A percentile compares a stretch with the other conserved stretches of the same genome.
Evolutionary conservation across 2,113 vertebrate genomes (phyloP).

Genomic region (Mobula hypostoma): DNA sequence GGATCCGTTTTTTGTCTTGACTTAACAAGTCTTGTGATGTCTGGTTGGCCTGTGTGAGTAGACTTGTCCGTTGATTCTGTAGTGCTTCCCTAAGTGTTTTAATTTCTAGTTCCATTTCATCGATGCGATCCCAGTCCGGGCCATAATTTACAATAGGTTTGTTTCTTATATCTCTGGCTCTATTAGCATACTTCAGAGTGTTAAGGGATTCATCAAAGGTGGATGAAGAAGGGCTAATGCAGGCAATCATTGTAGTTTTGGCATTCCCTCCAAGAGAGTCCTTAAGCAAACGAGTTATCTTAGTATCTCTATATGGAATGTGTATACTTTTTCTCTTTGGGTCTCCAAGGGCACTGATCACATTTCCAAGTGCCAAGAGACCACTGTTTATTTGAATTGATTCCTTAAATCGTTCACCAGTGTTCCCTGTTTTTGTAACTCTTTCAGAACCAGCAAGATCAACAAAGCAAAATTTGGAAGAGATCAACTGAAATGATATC

Average conservation of each 20-base stretch:
- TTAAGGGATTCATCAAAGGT: constrained; percentile 76
- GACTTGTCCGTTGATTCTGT: constrained; percentile 58
- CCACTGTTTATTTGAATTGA: constrained; percentile 78
- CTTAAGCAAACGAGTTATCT: constrained; percentile 84
- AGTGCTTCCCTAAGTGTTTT: constrained; percentile 68
- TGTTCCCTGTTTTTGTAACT: constrained; percentile 74
- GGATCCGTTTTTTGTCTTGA: constrained; percentile 53
- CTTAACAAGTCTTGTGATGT: constrained; percentile 43
- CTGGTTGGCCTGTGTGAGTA: constrained; percentile 47
- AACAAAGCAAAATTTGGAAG: constrained; percentile 83
- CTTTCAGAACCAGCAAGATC: constrained; percentile 84
- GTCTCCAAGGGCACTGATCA: constrained; percentile 81
- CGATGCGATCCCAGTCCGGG: constrained; percentile 57
- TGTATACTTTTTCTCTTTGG: constrained; percentile 61
- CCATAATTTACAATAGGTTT: constrained; percentile 65
- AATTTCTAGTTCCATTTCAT: constrained; percentile 74
- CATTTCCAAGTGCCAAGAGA: constrained; percentile 76
- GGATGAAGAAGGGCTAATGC: constrained; percentile 75
- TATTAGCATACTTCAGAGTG: constrained; percentile 78
- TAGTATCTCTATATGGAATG: constrained; percentile 79
- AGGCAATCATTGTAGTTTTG: constrained; percentile 80
- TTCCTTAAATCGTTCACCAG: constrained; percentile 74
- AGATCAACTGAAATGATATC: constrained; percentile 46
- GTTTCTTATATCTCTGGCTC: constrained; percentile 74
- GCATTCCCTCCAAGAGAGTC: constrained; percentile 83